phyloP scores from a whole-genome alignment of 2,113 vertebrate genomes.

The Bettongia penicillata region DNA sequence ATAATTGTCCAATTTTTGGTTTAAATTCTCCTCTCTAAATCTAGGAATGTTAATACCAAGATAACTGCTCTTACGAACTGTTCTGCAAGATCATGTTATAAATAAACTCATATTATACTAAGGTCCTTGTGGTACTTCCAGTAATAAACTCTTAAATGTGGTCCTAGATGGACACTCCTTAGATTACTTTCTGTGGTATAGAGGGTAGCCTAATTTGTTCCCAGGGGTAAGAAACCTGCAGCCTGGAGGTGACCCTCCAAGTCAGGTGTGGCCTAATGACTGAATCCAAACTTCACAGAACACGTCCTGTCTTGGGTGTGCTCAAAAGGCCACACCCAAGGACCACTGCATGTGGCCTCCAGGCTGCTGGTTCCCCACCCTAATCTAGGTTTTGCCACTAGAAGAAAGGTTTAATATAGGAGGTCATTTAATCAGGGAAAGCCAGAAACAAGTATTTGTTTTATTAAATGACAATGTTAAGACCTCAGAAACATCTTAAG shows the following conservation, averaged over 20 bases:
- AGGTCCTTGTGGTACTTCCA: conserved; percentile 26
- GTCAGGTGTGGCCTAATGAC: too few species aligned
- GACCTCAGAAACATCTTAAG: not conserved
- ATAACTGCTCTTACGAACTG: conserved; percentile 24
- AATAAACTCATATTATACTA: not conserved
- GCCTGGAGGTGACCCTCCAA: too few species aligned
- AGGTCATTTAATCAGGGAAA: conserved; percentile 11
- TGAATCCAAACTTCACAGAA: too few species aligned
- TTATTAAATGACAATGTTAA: not conserved
- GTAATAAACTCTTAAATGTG: not conserved
- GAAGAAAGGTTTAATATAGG: conserved; percentile 6
- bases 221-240: too few species aligned
- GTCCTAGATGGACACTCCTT: conserved; percentile 5
- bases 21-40: not conserved
- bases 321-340: too few species aligned
- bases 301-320: too few species aligned
- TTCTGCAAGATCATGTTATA: not conserved
- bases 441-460: not conserved
- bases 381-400: not conserved
- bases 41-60: conserved; percentile 17
- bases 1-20: not conserved
- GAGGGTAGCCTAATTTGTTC: not conserved
- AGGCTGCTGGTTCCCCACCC: too few species aligned
- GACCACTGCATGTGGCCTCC: too few species aligned
- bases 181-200: not conserved